Evolutionary conservation across 2,113 vertebrate genomes (phyloP), one percentile per base, ranked within the genome.

Genomic region (Motacilla alba): DNA sequence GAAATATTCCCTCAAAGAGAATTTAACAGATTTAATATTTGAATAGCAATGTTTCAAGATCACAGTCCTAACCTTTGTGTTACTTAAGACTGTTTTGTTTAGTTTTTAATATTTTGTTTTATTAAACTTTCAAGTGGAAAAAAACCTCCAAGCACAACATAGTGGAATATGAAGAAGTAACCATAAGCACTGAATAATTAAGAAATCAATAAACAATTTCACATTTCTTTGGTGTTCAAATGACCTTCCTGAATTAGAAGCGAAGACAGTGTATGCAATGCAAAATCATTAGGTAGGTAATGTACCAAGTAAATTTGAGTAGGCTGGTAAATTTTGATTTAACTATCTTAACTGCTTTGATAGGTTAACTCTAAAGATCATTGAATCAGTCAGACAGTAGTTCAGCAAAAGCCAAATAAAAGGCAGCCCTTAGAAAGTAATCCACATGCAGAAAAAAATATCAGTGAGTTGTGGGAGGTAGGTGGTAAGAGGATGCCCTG

Each of bases 151-250:
- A 60, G 20, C 31, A 69, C 41, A 88, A 63, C 35, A 83, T 30
- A 80, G 21, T 55, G 50, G 27, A 80, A 77, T 67, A 83, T 77
- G 62, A 96, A 85, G 79, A 91, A 88, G 30, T 72, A 88, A 88
- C 27, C 31, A 67, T 24, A 75, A 86, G 31, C 33, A 81, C 22
- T 60, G 68, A 95, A 96, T 92, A 97, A 96, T 95, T 96, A 96
- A 88, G 83, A 83, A 97, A 97, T 95, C 94, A 83, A 96, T 96
- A 93, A 95, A 94, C 90, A 95, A 83, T 93, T 95, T 47, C 77
- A 52, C 60, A 78, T 93, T 95, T 83, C 79, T 93, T 94, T 86
- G 47, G 43, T 83, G 72, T 88, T 92, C 55, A 88, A 88, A 93
- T 94, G 92, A 91, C 93, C 72, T 95, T 94, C 55, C 52, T 80